A percentile compares a stretch with the other conserved stretches of the same genome.
Conservation (phyloP, 2,888 invertebrate species). For the Pandemis heparana region DNA sequence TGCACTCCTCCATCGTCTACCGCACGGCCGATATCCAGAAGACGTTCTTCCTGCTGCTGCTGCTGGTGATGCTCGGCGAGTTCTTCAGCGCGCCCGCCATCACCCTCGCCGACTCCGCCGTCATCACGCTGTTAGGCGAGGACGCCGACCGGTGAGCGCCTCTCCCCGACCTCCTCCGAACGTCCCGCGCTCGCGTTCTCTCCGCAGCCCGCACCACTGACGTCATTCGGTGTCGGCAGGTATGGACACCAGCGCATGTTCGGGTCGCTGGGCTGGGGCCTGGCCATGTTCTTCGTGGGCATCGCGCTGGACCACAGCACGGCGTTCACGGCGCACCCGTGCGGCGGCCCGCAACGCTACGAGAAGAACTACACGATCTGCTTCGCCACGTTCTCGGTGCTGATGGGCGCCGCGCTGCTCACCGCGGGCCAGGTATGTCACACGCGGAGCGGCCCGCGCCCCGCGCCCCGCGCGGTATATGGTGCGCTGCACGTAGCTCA, state of each 20-base stretch:
- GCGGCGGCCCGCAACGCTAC: conserved; percentile 93
- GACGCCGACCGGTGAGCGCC: conserved; percentile 89
- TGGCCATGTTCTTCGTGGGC: conserved; percentile 99
- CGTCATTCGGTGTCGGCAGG: conserved; percentile 58
- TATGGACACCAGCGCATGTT: conserved; percentile 99
- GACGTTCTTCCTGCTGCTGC: conserved; percentile 96
- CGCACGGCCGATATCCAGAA: conserved; percentile 95
- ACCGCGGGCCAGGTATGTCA: conserved; percentile 92
- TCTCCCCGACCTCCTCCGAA: not conserved
- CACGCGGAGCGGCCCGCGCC: too few species aligned
- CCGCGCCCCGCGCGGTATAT: too few species aligned
- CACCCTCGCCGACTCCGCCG: conserved; percentile 96
- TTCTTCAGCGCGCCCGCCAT: conserved; percentile 99
- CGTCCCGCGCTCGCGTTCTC: too few species aligned
- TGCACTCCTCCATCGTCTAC: conserved; percentile 97
- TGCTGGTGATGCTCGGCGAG: conserved; percentile 98
- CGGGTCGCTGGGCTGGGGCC: conserved; percentile 98
- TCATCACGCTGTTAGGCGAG: conserved; percentile 95
- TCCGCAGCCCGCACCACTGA: not conserved
- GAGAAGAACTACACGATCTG: conserved; percentile 99
- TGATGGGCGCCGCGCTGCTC: conserved; percentile 97
- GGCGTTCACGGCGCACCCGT: conserved; percentile 97
- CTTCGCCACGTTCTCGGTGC: conserved; percentile 98
- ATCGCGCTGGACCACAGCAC: conserved; percentile 98
- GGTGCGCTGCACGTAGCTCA: not conserved